Conservation (phyloP, 2,797 vertebrate genomes). For the Muraenolepis orangiensis region DNA sequence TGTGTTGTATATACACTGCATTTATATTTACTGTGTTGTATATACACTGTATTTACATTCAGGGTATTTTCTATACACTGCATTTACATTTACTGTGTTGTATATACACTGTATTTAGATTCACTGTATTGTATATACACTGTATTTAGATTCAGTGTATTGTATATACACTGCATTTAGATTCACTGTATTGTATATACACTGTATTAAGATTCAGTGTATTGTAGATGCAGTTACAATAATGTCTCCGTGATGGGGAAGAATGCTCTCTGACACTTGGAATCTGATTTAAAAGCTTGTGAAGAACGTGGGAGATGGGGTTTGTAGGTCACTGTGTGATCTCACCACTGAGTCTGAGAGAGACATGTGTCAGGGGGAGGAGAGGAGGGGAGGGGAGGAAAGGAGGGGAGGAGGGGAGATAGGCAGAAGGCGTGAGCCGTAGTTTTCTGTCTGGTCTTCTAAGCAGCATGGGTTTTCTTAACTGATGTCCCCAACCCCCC, state of each 20-base stretch:
- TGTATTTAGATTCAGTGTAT: no score
- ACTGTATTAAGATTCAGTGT: no score
- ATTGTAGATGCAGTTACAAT: no score
- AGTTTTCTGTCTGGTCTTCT: not conserved
- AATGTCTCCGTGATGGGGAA: constrained; percentile 11
- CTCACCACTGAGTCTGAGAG: constrained; percentile 37
- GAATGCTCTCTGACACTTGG: constrained; percentile 50
- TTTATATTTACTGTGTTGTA: no score
- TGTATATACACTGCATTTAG: no score
- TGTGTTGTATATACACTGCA: no score
- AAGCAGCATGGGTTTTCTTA: constrained; percentile 28
- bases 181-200: no score
- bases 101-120: no score
- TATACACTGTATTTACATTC: no score
- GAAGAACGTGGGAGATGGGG: constrained; percentile 57
- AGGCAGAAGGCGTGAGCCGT: constrained; percentile 3
- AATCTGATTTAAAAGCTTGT: constrained; percentile 62
- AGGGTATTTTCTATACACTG: no score
- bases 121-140: no score
- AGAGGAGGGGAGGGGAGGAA: constrained; percentile 33
- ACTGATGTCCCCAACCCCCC: constrained; percentile 7
- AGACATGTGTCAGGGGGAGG: constrained; percentile 11
- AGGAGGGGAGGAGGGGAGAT: constrained; percentile 8
- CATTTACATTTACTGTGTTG: no score
- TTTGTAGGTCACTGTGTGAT: constrained; percentile 76